Conservation (phyloP, 2,888 invertebrate species). For the Microdon myrmicae region DNA sequence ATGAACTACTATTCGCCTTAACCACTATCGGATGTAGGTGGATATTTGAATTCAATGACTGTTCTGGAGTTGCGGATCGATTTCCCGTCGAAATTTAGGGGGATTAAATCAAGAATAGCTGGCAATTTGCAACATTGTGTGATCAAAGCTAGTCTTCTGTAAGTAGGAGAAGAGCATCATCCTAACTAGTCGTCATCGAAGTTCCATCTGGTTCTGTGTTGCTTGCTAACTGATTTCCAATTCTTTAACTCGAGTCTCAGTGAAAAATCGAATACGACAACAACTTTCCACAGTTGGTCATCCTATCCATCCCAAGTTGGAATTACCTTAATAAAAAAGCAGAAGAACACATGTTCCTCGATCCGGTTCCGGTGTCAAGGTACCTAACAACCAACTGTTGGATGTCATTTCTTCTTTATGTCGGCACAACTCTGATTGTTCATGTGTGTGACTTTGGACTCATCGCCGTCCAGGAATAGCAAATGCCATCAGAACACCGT, state of each 20-base stretch:
- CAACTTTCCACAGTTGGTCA: conserved; percentile 38
- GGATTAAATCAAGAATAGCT: neutral
- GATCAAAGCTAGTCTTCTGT: neutral
- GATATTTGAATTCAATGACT: conserved; percentile 52
- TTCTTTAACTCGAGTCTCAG: conserved; percentile 2
- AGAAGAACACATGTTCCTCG: conserved; percentile 38
- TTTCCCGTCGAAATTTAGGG: conserved; percentile 38
- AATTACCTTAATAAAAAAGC: too few species aligned
- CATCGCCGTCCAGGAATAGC: conserved; percentile 12
- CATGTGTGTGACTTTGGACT: conserved; percentile 13
- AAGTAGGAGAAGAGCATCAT: conserved; percentile 9
- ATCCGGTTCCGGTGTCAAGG: conserved; percentile 25
- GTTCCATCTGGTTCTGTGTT: too few species aligned
- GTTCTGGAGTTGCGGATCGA: conserved; percentile 45
- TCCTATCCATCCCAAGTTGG: conserved; percentile 33
- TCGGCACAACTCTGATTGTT: conserved; percentile 35
- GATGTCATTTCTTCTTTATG: neutral
- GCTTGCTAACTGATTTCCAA: too few species aligned
- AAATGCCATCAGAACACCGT: conserved; percentile 46
- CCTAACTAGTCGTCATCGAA: too few species aligned
- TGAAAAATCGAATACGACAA: conserved; percentile 1
- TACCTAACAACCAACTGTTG: neutral
- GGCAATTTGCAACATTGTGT: conserved; percentile 2
- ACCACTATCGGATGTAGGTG: too few species aligned
- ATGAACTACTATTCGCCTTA: too few species aligned